Base-by-base conservation (phyloP, 2,113 vertebrate genomes). In the Trogon surrucura region DNA sequence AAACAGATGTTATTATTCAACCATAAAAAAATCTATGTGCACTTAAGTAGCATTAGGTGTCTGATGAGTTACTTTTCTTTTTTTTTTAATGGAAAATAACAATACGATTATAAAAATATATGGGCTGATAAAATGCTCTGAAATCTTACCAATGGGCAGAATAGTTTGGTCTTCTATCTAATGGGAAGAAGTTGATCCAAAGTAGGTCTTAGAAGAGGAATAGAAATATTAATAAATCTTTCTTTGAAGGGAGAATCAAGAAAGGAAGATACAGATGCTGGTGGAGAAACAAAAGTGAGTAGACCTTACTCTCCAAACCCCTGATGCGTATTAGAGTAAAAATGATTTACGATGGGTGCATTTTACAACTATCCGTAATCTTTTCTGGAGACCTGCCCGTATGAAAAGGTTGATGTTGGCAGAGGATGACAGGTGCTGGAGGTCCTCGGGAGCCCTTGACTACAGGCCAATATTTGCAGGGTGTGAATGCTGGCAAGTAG, bases 1-100 rank as follows among this genome's bases (percentile, higher is more conserved):
- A 98, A 98, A 97, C 98, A 98, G 98, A 98, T 98, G 98, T 98
- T 98, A 95, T 98, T 98, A 98, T 98, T 98, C 98, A 98, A 97
- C 95, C 97, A 95, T 97, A 94, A 97, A 97, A 96, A 96, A 96
- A 97, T 98, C 96, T 98, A 96, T 80, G 93, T 71, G 91, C 91
- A 92, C 96, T 94, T 97, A 97, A 98, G 96, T 94, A 98, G 93
- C 95, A 80, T 97, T 97, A 98, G 98, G 97, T 98, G 97, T 98
- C 97, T 97, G 98, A 95, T 72, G 65, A 96, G 97, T 95, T 95
- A 64, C 60, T 12, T 85, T 80, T 90, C 85, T 93, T 61, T 57
- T 75, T 75, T 95, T 91, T 94, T 91, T 62, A 36, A 65, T 85
- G 94, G 97, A 87, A 97, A 98, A 97, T 95, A 97, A 95, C 96